phyloP scores from a whole-genome alignment of 2,797 vertebrate species.

The Acanthurus lineatus region DNA sequence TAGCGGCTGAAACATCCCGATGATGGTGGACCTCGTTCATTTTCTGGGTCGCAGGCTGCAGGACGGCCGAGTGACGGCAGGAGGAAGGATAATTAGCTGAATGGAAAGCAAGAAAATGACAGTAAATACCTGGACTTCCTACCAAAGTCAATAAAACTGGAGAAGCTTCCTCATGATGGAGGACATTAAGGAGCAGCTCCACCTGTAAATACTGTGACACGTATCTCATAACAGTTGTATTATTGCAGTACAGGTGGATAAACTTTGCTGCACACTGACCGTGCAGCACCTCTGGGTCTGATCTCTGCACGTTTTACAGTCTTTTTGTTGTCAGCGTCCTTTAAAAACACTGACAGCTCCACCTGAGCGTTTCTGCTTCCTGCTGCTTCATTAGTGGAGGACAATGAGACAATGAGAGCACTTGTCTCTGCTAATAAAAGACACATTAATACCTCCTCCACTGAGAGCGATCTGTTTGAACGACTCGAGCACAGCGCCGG shows the following conservation, averaged over 20 bases:
- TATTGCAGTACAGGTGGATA: not conserved
- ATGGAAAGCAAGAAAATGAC: not conserved
- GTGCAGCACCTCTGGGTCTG: conserved; percentile 10
- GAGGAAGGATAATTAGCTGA: not conserved
- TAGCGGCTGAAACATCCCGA: not conserved
- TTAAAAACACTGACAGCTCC: conserved; percentile 29
- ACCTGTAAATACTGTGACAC: not conserved
- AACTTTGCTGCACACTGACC: not conserved
- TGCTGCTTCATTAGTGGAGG: conserved; percentile 48
- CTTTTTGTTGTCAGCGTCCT: conserved; percentile 17
- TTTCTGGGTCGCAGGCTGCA: conserved; percentile 5
- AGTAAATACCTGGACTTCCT: not conserved
- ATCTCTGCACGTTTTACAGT: not conserved
- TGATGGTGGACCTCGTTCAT: not conserved
- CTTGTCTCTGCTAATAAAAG: conserved; percentile 54
- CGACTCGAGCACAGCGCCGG: conserved; percentile 24
- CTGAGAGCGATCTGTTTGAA: conserved; percentile 28
- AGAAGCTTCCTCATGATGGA: not conserved
- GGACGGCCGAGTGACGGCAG: not conserved
- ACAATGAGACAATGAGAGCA: conserved; percentile 49
- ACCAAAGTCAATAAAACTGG: not conserved
- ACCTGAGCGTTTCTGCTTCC: conserved; percentile 48
- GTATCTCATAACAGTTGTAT: not conserved
- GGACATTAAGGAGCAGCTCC: not conserved
- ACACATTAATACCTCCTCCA: conserved; percentile 41